Conservation (phyloP, 2,113 vertebrate genomes). For the Eurystomus gularis region DNA sequence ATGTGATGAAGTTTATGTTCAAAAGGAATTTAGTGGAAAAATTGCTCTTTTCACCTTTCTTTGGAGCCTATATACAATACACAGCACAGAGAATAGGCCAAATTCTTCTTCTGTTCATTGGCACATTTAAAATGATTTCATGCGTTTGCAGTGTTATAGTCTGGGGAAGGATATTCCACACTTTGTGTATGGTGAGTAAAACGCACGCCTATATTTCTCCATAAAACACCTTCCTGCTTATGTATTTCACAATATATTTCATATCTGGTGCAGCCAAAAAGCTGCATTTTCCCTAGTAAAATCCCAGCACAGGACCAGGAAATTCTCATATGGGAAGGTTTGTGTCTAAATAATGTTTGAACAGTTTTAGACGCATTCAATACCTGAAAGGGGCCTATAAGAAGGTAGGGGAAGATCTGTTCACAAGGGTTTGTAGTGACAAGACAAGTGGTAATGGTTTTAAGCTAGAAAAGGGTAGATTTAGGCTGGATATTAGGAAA, state of each 20-base stretch:
- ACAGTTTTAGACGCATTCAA: no score
- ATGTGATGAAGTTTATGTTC: background rate
- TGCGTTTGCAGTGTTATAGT: background rate
- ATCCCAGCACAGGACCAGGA: background rate
- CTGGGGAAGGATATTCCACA: background rate
- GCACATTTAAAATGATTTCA: background rate
- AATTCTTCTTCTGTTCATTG: background rate
- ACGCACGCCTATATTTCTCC: background rate
- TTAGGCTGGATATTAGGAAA: no score
- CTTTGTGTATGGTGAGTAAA: background rate
- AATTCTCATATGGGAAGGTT: background rate
- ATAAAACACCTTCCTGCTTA: background rate
- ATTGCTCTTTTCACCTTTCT: slow-evolving; percentile 28
- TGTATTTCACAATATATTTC: background rate
- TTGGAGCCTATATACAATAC: background rate
- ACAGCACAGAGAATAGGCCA: background rate
- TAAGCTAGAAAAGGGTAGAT: no score
- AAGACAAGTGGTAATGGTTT: no score
- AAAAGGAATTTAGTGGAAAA: background rate
- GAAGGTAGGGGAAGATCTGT: no score
- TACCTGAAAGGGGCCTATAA: no score
- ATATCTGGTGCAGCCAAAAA: background rate
- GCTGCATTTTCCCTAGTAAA: background rate
- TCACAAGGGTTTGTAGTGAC: no score
- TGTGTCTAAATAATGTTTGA: background rate